phyloP scores from a whole-genome alignment of 2,888 invertebrate species.

The Drosophila mimica region DNA sequence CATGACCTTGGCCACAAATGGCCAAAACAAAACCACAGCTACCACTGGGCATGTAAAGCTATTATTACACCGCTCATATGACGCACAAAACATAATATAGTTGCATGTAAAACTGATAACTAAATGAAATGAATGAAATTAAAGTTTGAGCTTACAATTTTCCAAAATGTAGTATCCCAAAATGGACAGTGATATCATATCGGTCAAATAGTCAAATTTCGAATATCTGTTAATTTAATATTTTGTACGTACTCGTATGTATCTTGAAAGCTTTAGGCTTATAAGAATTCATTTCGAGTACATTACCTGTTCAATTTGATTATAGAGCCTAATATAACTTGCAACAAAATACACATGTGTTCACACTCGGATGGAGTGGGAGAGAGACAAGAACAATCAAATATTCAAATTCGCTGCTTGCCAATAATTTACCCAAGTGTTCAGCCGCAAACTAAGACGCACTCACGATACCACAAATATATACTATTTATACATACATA shows the following conservation, averaged over 20 bases:
- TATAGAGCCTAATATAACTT: neutral
- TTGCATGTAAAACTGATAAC: slow-evolving; percentile 15
- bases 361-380: no score
- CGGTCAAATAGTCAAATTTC: neutral
- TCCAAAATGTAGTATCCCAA: neutral
- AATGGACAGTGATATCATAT: neutral
- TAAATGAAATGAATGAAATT: neutral
- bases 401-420: slow-evolving; percentile 69
- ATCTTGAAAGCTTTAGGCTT: neutral
- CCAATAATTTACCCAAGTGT: slow-evolving; percentile 62
- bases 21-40: slow-evolving; percentile 26
- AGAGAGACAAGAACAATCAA: slow-evolving; percentile 55
- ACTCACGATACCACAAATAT: slow-evolving; percentile 35
- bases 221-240: neutral
- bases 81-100: slow-evolving; percentile 31
- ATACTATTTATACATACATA: neutral
- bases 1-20: slow-evolving; percentile 67
- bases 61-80: slow-evolving; percentile 22
- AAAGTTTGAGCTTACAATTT: neutral
- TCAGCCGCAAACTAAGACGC: slow-evolving; percentile 69
- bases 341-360: neutral
- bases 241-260: neutral
- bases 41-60: neutral
- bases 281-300: no score
- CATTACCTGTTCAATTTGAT: slow-evolving; percentile 1